These are phyloP conservation scores for Sanderia malayensis DNA, from an alignment of 30 jellyfish, hydroid and myxozoan genomes.

Conservation along the genomic window DNA sequence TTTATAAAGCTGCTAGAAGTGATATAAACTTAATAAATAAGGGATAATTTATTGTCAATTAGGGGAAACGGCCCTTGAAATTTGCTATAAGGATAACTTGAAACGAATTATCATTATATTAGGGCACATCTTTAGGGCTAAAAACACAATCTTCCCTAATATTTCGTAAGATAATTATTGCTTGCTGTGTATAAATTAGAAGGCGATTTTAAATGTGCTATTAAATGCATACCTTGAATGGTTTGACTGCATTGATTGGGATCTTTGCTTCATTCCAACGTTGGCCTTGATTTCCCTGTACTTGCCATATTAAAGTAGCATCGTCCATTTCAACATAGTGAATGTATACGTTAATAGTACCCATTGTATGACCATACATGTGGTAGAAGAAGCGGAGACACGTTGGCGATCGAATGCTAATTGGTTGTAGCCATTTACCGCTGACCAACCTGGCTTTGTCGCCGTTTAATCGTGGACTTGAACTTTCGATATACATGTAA, in stretches of 20 bases:
- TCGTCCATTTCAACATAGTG: not conserved
- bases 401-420: constrained; percentile 13
- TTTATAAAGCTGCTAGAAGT: too few species aligned
- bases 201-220: too few species aligned
- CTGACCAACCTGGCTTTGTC: constrained; percentile 41
- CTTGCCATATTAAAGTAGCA: constrained; percentile 12
- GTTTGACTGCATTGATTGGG: constrained; percentile 18
- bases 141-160: too few species aligned
- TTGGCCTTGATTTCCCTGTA: constrained; percentile 43
- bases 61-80: too few species aligned
- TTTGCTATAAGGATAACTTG: too few species aligned
- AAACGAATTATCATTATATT: too few species aligned
- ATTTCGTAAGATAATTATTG: too few species aligned
- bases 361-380: constrained; percentile 79
- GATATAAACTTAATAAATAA: too few species aligned
- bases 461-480: constrained; percentile 56
- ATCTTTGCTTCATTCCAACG: constrained; percentile 52
- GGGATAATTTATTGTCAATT: too few species aligned
- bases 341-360: constrained; percentile 37
- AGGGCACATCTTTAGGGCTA: too few species aligned
- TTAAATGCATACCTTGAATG: constrained; percentile 63
- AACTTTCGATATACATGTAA: constrained; percentile 52
- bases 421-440: constrained; percentile 7
- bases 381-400: constrained; percentile 48
- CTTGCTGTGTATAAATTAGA: too few species aligned